phyloP scores from a whole-genome alignment of 2,797 vertebrate genomes.

The Melanotaenia boesemani region DNA sequence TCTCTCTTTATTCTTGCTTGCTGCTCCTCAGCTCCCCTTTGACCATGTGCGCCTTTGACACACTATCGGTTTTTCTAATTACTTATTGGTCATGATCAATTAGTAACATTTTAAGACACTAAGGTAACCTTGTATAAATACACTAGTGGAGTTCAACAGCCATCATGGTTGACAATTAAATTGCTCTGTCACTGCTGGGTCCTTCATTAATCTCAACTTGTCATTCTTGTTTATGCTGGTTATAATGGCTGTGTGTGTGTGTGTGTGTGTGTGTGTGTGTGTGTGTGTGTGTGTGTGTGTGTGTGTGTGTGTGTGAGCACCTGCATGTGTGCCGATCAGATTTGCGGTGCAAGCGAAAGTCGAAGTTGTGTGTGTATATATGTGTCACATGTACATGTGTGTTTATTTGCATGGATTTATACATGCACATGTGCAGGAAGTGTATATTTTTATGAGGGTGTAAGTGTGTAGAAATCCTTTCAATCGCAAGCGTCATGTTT shows the following conservation, averaged over 20 bases:
- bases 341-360: slow-evolving; percentile 43
- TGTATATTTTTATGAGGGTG: slow-evolving; percentile 62
- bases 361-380: slow-evolving; percentile 47
- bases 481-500: slow-evolving; percentile 68
- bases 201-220: slow-evolving; percentile 99
- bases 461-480: slow-evolving; percentile 62
- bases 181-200: slow-evolving; percentile 93
- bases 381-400: slow-evolving; percentile 61
- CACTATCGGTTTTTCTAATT: slow-evolving; percentile 83
- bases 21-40: slow-evolving; percentile 8
- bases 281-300: slow-evolving; percentile 24
- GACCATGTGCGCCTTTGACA: slow-evolving; percentile 54
- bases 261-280: slow-evolving; percentile 17
- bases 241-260: slow-evolving; percentile 81
- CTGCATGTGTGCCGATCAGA: slow-evolving; percentile 25
- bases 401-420: slow-evolving; percentile 70
- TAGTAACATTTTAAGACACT: slow-evolving; percentile 89
- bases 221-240: slow-evolving; percentile 97
- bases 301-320: slow-evolving; percentile 13
- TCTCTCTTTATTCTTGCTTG: slow-evolving; percentile 21
- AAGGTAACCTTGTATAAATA: slow-evolving; percentile 91
- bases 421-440: slow-evolving; percentile 42
- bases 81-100: slow-evolving; percentile 96
- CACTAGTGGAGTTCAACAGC: slow-evolving; percentile 90
- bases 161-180: slow-evolving; percentile 97